phyloP scores from a whole-genome alignment of 2,113 vertebrate genomes.

The Galeopterus variegatus region DNA sequence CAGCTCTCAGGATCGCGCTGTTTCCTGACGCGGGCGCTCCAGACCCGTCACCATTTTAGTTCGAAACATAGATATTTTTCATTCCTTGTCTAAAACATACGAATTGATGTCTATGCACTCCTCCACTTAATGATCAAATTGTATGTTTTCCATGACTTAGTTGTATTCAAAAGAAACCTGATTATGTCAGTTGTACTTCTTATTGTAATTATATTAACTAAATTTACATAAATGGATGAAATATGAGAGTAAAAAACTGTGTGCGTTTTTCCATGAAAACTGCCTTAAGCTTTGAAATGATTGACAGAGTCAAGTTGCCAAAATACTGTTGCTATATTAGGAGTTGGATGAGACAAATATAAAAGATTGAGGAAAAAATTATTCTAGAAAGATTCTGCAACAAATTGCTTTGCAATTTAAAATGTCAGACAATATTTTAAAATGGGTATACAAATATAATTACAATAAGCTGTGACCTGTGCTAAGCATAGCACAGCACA shows the following conservation, averaged over 20 bases:
- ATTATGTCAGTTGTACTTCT: background rate
- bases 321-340: background rate
- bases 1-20: no score
- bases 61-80: background rate
- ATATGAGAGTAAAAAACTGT: background rate
- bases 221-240: background rate
- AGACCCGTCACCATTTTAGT: no score
- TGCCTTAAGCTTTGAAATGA: constrained; percentile 40
- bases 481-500: background rate
- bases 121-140: background rate
- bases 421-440: background rate
- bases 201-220: constrained; percentile 41
- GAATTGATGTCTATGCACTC: background rate
- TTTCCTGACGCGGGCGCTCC: no score
- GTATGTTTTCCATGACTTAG: constrained; percentile 36
- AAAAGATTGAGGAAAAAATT: constrained; percentile 36
- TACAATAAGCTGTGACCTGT: background rate
- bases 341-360: background rate
- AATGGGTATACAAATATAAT: background rate
- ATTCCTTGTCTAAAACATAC: background rate
- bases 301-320: constrained; percentile 33
- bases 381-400: constrained; percentile 5
- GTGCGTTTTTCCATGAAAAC: constrained; percentile 31
- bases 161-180: background rate
- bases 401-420: constrained; percentile 5